These are phyloP conservation scores for Haliclystus octoradiatus DNA, from an alignment of 30 jellyfish, hydroid and myxozoan genomes.

Conservation along the genomic window DNA sequence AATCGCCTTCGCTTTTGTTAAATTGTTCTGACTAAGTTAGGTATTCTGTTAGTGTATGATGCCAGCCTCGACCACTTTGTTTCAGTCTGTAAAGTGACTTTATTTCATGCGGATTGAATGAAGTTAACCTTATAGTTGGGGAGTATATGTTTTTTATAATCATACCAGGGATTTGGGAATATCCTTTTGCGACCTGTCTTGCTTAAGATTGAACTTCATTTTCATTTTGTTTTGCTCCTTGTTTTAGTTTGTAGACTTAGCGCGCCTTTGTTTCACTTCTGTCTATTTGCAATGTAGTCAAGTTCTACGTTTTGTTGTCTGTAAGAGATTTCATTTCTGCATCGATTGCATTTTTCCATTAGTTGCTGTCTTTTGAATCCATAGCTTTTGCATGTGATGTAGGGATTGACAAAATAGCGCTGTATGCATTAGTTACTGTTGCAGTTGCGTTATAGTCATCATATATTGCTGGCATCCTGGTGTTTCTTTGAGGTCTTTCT, in stretches of 20 bases:
- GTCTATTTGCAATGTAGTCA: constrained; percentile 1
- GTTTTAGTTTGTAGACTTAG: constrained; percentile 3
- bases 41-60: constrained; percentile 11
- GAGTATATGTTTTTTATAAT: no score
- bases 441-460: background rate
- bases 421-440: background rate
- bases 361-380: constrained; percentile 5
- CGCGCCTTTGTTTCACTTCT: background rate
- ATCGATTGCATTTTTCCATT: constrained; percentile 6
- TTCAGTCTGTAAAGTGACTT: constrained; percentile 9
- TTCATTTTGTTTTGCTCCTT: background rate
- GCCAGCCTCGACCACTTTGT: no score
- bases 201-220: constrained; percentile 1
- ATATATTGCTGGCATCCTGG: background rate
- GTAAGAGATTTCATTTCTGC: background rate
- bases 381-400: no score
- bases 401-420: constrained; percentile 1
- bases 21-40: constrained; percentile 4
- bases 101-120: no score
- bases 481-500: no score
- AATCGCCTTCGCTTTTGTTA: constrained; percentile 2
- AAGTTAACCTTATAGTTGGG: no score
- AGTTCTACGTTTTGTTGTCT: constrained; percentile 1
- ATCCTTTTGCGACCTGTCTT: constrained; percentile 13
- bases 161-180: constrained; percentile 7